Conservation (phyloP, 2,888 invertebrate species). For the Stenolophus ochropezus region DNA sequence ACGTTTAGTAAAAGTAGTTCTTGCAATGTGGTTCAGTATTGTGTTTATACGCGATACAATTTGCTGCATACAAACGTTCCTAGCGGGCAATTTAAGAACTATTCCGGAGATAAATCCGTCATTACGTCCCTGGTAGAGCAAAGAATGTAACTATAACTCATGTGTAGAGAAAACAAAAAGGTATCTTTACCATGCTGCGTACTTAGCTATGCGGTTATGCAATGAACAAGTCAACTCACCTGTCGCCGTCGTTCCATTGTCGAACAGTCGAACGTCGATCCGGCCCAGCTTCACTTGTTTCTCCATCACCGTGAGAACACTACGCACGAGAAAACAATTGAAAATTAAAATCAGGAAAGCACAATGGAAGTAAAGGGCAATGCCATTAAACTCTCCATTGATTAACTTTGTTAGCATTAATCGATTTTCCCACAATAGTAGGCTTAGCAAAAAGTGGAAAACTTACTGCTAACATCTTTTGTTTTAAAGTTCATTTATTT, state of each 20-base stretch:
- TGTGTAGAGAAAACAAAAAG: constrained; percentile 50
- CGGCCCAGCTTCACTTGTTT: constrained; percentile 2
- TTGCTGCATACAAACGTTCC: neutral
- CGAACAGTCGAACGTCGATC: constrained; percentile 20
- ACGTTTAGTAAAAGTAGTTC: no score
- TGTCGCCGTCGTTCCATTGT: constrained; percentile 47
- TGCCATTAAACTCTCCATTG: neutral
- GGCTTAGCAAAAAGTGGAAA: neutral
- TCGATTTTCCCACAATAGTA: neutral
- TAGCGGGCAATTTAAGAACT: neutral
- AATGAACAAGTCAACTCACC: constrained; percentile 36
- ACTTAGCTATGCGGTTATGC: constrained; percentile 38
- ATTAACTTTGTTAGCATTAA: neutral
- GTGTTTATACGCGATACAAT: neutral
- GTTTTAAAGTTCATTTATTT: no score
- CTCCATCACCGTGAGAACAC: constrained; percentile 46
- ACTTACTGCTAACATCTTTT: no score
- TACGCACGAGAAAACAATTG: constrained; percentile 1
- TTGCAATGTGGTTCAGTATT: no score
- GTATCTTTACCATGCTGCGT: constrained; percentile 31
- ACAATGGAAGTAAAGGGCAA: neutral
- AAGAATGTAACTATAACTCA: constrained; percentile 29
- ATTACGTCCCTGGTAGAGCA: constrained; percentile 31
- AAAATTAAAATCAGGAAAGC: neutral
- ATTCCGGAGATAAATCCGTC: neutral